Evolutionary conservation across 2,797 vertebrate genomes (phyloP).

Genomic region (Cossypha polioptera): DNA sequence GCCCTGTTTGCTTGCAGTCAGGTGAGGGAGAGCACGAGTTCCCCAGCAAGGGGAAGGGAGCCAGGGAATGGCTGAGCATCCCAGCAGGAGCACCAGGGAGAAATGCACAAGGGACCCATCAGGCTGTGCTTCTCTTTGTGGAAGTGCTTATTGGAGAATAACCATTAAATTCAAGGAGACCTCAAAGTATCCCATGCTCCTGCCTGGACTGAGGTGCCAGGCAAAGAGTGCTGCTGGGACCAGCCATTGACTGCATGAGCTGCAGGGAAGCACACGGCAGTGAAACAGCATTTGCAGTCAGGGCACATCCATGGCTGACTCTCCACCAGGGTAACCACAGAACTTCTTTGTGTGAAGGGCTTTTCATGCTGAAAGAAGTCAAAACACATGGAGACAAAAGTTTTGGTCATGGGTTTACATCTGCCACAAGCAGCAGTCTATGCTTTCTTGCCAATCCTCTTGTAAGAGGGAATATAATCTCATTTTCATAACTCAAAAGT

Average conservation of each 20-base stretch:
- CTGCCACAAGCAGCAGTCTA: background rate
- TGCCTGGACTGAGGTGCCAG: background rate
- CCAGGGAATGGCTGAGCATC: background rate
- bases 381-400: background rate
- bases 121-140: background rate
- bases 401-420: background rate
- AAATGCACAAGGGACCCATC: accelerated
- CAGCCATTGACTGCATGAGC: accelerated
- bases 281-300: accelerated
- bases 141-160: background rate
- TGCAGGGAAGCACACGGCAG: background rate
- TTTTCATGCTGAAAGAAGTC: background rate
- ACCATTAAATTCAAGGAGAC: background rate
- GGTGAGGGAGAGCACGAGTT: accelerated
- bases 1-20: accelerated
- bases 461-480: background rate
- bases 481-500: background rate
- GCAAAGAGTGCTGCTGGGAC: background rate
- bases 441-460: background rate
- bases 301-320: background rate
- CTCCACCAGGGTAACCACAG: background rate
- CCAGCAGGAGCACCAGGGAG: background rate
- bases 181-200: background rate
- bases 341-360: background rate
- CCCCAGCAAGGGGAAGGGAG: background rate